Evolutionary conservation across 2,888 invertebrate species (phyloP).

Genomic region (Rotaria sp.): DNA sequence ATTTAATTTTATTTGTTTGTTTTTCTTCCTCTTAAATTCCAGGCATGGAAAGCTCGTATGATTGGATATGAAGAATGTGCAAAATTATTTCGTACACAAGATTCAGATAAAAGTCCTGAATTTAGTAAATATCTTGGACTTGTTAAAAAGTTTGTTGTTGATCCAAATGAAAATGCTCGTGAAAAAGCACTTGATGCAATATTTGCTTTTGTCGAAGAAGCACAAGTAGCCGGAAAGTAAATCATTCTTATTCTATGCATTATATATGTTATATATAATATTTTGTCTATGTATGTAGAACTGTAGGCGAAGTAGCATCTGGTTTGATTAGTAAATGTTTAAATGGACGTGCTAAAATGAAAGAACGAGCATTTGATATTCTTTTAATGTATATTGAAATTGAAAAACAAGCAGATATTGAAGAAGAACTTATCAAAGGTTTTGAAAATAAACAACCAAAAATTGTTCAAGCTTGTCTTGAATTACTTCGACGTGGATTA

Average conservation of each 20-base stretch:
- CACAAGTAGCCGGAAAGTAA: slow-evolving; percentile 62
- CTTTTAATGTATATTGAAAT: slow-evolving; percentile 88
- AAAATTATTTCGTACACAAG: slow-evolving; percentile 74
- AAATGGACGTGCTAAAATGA: slow-evolving; percentile 81
- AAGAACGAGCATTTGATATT: slow-evolving; percentile 79
- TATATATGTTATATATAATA: background rate
- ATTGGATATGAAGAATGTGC: slow-evolving; percentile 87
- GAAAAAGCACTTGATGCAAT: slow-evolving; percentile 89
- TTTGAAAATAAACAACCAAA: slow-evolving; percentile 92
- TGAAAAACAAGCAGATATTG: slow-evolving; percentile 73
- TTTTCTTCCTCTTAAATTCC: slow-evolving; percentile 40
- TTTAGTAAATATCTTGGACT: slow-evolving; percentile 82
- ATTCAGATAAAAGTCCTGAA: slow-evolving; percentile 82
- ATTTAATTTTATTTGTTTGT: slow-evolving; percentile 9
- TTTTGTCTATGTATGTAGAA: slow-evolving; percentile 56
- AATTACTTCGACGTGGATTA: slow-evolving; percentile 68
- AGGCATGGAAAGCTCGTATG: slow-evolving; percentile 86
- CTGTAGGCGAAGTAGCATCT: slow-evolving; percentile 77
- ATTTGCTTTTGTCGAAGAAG: slow-evolving; percentile 80
- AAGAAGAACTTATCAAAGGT: slow-evolving; percentile 82
- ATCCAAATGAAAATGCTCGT: slow-evolving; percentile 87
- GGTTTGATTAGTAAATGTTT: slow-evolving; percentile 84
- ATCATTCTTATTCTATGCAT: slow-evolving; percentile 43
- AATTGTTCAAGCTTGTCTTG: slow-evolving; percentile 75
- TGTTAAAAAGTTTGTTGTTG: slow-evolving; percentile 84